Conservation (phyloP, 2,888 invertebrate species). For the Morpho helenor region DNA sequence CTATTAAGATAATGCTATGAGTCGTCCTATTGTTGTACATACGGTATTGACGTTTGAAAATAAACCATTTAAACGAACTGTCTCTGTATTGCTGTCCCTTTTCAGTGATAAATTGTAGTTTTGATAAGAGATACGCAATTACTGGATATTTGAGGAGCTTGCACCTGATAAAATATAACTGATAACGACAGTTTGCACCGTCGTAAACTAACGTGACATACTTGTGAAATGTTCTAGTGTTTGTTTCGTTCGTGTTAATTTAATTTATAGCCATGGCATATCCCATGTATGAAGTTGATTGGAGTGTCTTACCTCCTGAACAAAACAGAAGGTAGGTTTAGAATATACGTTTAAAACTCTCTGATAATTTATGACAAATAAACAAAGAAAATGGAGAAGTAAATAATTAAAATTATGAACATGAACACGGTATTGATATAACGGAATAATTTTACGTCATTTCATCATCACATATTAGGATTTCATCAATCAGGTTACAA, state of each 20-base stretch:
- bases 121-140: constrained; percentile 77
- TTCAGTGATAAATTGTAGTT: constrained; percentile 73
- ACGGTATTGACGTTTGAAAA: constrained; percentile 68
- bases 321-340: constrained; percentile 87
- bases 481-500: constrained; percentile 1
- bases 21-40: constrained; percentile 68
- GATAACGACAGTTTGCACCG: constrained; percentile 72
- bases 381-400: constrained; percentile 2
- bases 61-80: constrained; percentile 59
- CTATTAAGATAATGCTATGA: constrained; percentile 72
- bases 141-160: constrained; percentile 68
- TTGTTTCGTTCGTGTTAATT: constrained; percentile 40
- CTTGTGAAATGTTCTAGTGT: constrained; percentile 64
- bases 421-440: no score
- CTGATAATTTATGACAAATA: constrained; percentile 1
- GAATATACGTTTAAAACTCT: background rate
- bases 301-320: constrained; percentile 92
- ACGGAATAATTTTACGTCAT: no score
- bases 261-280: constrained; percentile 60
- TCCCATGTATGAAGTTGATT: constrained; percentile 87
- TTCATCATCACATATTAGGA: background rate
- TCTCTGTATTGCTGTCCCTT: constrained; percentile 74
- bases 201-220: constrained; percentile 58
- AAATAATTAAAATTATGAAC: background rate
- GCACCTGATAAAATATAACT: constrained; percentile 72